Conservation (phyloP, 2,113 vertebrate species). For the Bujurquina vittata region DNA sequence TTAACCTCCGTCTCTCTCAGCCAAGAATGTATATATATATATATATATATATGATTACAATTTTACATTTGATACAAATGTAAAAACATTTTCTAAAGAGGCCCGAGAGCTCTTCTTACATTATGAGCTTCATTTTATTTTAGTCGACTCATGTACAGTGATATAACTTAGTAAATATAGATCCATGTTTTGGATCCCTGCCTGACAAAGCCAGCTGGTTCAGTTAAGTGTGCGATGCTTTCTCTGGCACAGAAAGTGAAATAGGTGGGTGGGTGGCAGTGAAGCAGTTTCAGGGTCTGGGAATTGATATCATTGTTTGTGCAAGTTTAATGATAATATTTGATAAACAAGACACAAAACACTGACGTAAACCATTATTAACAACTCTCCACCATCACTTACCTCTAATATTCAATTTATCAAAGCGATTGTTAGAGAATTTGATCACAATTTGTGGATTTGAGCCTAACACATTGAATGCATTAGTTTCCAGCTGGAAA, state of each 20-base stretch:
- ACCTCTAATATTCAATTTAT: conserved; percentile 22
- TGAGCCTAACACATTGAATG: neutral
- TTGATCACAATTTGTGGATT: conserved; percentile 38
- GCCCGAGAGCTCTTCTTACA: conserved; percentile 16
- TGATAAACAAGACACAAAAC: conserved; percentile 45
- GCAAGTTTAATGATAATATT: conserved; percentile 46
- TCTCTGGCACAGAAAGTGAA: conserved; percentile 50
- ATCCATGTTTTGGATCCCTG: conserved; percentile 59
- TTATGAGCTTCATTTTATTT: conserved; percentile 45
- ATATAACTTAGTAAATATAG: conserved; percentile 67
- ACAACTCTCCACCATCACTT: neutral
- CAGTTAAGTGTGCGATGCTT: conserved; percentile 63
- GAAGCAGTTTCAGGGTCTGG: conserved; percentile 55
- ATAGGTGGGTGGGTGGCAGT: conserved; percentile 59
- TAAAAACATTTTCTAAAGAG: neutral
- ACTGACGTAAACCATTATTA: conserved; percentile 14
- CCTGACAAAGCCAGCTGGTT: conserved; percentile 71
- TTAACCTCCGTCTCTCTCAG: neutral
- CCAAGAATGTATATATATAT: neutral
- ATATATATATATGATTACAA: neutral
- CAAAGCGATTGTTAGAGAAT: conserved; percentile 8
- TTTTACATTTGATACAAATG: neutral
- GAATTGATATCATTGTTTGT: conserved; percentile 56
- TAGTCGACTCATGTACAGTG: conserved; percentile 57
- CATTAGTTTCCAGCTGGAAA: conserved; percentile 27